Base-by-base conservation (phyloP, 2,888 invertebrate species). In the Seira ritae region DNA sequence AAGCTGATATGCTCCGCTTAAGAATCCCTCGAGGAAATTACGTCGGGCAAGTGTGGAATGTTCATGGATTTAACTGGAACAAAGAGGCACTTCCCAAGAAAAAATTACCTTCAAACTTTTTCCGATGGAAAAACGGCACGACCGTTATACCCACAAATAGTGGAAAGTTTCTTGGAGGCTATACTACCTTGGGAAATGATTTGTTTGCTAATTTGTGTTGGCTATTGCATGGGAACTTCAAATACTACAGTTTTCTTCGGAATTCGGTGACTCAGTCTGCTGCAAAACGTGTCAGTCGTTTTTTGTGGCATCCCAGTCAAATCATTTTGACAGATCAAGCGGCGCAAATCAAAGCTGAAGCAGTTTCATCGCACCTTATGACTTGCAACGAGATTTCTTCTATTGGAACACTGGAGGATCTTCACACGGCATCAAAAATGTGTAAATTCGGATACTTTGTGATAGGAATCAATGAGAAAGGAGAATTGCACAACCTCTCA, bases 341-440 rank as follows among this genome's bases (percentile, higher is more conserved):
- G n/a, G n/a, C n/a, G n/a, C n/a, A n/a, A n/a, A n/a, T n/a, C n/a
- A n/a, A n/a, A n/a, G n/a, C n/a, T n/a, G n/a, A n/a, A n/a, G n/a
- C n/a, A n/a, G n/a, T n/a, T n/a, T n/a, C n/a, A n/a, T n/a, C n/a
- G n/a, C n/a, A n/a, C n/a, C n/a, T n/a, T n/a, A n/a, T n/a, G n/a
- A n/a, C 31, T 8, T 31, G 31, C 8, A 31, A 31, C 31, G 8
- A 31, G 8, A 31, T 31, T 31, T 31, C 31, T 31, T 31, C 31
- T 4, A 37, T 67, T n/a, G 75, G 75, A 50, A 75, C 75, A 22
- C 15, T 75, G 17, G 37, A 75, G 50, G 75, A 75, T 17, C 50
- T 75, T 1, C 66, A 50, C 15, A 75, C 42, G 23, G 75, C 66
- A 4, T 66, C 75, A 0, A 67, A 19, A 20, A 22, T 75, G 22